Conservation (phyloP, 2,113 vertebrate species). For the Poeciliopsis turrubarensis region DNA sequence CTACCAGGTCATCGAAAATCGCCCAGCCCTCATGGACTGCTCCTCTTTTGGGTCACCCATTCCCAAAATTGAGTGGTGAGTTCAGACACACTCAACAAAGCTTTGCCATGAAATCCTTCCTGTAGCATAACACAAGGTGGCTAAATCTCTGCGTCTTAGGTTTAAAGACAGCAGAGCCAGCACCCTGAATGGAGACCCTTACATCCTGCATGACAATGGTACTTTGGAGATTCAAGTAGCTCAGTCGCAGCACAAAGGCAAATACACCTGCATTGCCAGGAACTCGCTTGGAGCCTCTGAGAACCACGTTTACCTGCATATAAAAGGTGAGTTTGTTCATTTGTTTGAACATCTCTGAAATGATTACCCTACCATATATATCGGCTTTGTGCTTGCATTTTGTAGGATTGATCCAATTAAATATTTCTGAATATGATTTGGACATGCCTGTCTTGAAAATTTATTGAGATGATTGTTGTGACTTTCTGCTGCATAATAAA, state of each 20-base stretch:
- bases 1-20: conserved; percentile 91
- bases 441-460: not conserved
- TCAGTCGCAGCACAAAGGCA: conserved; percentile 84
- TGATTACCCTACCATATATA: not conserved
- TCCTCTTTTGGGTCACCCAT: conserved; percentile 92
- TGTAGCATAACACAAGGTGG: conserved; percentile 1
- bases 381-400: not conserved
- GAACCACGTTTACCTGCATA: conserved; percentile 90
- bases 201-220: conserved; percentile 89
- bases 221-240: conserved; percentile 89
- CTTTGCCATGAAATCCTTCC: not conserved
- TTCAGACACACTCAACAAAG: conserved; percentile 3
- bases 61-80: conserved; percentile 92
- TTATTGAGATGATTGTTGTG: not conserved
- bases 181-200: conserved; percentile 85
- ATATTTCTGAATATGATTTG: not conserved
- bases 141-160: conserved; percentile 72
- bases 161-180: conserved; percentile 89
- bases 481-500: not conserved
- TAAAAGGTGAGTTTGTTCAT: conserved; percentile 88
- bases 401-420: not conserved
- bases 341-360: not conserved
- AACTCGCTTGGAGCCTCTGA: conserved; percentile 87
- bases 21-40: conserved; percentile 87
- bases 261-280: conserved; percentile 90